A percentile compares a stretch with the other conserved stretches of the same genome.
phyloP scores from a whole-genome alignment of 1,140 invertebrate genomes.

The Philopotamus ludificatus region DNA sequence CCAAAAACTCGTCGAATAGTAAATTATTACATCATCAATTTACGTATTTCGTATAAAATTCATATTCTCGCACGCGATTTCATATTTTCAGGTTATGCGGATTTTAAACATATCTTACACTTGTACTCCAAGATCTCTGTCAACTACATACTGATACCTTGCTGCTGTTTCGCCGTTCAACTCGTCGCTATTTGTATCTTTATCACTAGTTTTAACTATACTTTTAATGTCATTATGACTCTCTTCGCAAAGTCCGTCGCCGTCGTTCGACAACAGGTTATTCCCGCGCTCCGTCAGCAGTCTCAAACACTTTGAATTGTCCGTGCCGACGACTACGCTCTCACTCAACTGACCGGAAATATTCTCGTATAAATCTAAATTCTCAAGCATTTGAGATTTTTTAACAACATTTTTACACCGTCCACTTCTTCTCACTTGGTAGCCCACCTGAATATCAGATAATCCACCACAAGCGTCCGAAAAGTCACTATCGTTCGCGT shows the following conservation, averaged over 20 bases:
- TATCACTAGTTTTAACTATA: slow-evolving; percentile 17
- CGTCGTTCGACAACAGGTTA: background rate
- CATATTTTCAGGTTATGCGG: too few species aligned
- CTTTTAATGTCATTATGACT: slow-evolving; percentile 14
- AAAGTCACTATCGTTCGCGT: slow-evolving; percentile 9
- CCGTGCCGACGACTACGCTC: background rate
- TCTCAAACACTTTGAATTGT: slow-evolving; percentile 7
- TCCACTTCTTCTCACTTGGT: slow-evolving; percentile 45
- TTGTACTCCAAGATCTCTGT: slow-evolving; percentile 66
- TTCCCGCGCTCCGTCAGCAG: background rate
- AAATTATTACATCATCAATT: too few species aligned
- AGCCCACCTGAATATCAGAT: slow-evolving; percentile 40
- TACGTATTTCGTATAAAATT: too few species aligned
- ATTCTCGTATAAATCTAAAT: slow-evolving; percentile 12
- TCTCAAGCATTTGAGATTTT: slow-evolving; percentile 39
- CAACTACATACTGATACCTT: slow-evolving; percentile 67
- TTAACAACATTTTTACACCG: slow-evolving; percentile 35
- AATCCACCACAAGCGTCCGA: slow-evolving; percentile 4
- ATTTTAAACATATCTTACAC: slow-evolving; percentile 50
- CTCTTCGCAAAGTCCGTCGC: background rate
- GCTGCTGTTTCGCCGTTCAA: slow-evolving; percentile 45
- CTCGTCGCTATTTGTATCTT: slow-evolving; percentile 35
- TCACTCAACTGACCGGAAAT: slow-evolving; percentile 6
- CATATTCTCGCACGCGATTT: too few species aligned
- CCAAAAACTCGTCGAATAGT: too few species aligned